A percentile compares a stretch with the other conserved stretches of the same genome.
These are phyloP conservation scores for Archilochus colubris DNA, from an alignment of 2,113 vertebrate species.

Conservation along the genomic window DNA sequence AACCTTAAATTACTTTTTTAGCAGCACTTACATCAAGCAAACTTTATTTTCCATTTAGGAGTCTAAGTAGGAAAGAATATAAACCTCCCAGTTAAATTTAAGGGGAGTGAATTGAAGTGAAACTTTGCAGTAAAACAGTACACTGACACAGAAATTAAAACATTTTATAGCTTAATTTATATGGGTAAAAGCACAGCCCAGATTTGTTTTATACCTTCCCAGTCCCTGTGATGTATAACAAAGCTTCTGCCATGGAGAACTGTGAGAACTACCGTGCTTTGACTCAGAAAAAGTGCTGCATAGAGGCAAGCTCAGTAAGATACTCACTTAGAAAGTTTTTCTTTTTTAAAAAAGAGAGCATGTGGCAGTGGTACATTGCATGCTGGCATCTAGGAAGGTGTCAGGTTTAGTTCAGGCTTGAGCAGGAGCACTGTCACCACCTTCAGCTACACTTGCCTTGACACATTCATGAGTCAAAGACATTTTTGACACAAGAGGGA, in stretches of 20 bases:
- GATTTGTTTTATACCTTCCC: not conserved
- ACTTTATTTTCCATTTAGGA: conserved; percentile 47
- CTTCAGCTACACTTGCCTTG: not conserved
- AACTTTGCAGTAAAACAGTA: conserved; percentile 26
- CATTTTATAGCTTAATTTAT: conserved; percentile 34
- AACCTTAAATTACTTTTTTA: conserved; percentile 38
- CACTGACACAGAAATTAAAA: conserved; percentile 40
- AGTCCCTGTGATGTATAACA: not conserved
- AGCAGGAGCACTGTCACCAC: not conserved
- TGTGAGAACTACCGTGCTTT: not conserved
- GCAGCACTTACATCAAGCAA: not conserved
- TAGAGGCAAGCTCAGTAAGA: not conserved
- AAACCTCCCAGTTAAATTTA: conserved; percentile 55
- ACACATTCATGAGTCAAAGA: not conserved
- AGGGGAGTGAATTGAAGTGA: conserved; percentile 7
- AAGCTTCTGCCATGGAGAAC: not conserved
- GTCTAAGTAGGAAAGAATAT: not conserved
- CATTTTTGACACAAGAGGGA: not conserved
- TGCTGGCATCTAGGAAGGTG: not conserved
- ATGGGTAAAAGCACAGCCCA: not conserved
- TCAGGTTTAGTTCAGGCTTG: not conserved
- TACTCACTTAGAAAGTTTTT: not conserved
- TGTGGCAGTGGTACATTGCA: rapidly evolving
- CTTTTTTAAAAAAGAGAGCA: not conserved
- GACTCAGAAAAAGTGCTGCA: not conserved